Evolutionary conservation across 30 jellyfish, hydroid and myxozoan species (phyloP).

Genomic region (Chironex yamaguchii): DNA sequence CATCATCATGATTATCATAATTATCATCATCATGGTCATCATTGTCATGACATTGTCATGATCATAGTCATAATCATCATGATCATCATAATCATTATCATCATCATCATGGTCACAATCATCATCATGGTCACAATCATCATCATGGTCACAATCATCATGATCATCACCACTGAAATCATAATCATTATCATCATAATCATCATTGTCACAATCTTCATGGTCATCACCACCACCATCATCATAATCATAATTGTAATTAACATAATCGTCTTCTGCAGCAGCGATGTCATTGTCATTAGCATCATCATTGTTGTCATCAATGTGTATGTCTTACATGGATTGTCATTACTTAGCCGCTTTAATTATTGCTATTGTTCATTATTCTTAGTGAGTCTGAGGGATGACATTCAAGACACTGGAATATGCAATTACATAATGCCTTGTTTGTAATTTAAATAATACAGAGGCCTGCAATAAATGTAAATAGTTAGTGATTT

Average conservation of each 20-base stretch:
- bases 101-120: neutral
- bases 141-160: neutral
- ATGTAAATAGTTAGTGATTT: too few species aligned
- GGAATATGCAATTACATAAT: too few species aligned
- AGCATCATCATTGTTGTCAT: neutral
- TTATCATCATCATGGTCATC: neutral
- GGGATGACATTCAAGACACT: too few species aligned
- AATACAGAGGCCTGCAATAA: too few species aligned
- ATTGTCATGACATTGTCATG: too few species aligned
- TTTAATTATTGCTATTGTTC: too few species aligned
- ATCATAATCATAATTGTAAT: neutral
- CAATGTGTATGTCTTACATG: neutral
- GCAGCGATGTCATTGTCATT: neutral
- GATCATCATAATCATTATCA: neutral
- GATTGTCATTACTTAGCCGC: too few species aligned
- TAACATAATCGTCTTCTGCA: neutral
- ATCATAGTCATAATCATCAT: neutral
- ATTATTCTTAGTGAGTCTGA: too few species aligned
- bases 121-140: neutral
- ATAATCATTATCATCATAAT: neutral
- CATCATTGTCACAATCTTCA: neutral
- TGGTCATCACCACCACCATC: neutral
- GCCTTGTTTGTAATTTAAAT: too few species aligned
- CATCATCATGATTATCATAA: neutral
- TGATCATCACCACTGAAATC: neutral